Evolutionary conservation across 2,888 invertebrate species (phyloP).

Genomic region (Phyllotreta cruciferae): DNA sequence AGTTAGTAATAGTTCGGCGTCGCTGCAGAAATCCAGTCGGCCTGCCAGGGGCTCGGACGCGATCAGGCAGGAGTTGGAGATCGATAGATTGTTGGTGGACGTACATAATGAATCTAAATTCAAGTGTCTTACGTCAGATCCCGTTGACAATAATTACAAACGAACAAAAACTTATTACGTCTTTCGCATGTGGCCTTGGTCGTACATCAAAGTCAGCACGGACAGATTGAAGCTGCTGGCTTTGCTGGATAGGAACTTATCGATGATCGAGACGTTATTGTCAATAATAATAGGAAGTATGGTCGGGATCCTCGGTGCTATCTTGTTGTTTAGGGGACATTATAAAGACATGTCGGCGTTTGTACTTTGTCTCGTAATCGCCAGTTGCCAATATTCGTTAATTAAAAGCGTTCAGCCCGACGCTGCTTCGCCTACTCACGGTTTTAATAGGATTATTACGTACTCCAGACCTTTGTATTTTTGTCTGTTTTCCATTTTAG

Average conservation of each 20-base stretch:
- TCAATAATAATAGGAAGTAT: constrained; percentile 83
- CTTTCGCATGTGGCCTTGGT: constrained; percentile 71
- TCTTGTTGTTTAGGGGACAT: constrained; percentile 82
- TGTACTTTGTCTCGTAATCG: constrained; percentile 96
- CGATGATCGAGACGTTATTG: constrained; percentile 79
- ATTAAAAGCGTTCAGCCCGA: constrained; percentile 99
- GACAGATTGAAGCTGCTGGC: constrained; percentile 92
- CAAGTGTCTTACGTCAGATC: constrained; percentile 64
- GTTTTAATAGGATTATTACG: constrained; percentile 93
- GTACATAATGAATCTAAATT: constrained; percentile 51
- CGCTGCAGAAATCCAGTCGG: constrained; percentile 38
- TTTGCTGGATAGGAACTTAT: constrained; percentile 90
- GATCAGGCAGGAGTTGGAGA: constrained; percentile 22
- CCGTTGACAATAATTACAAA: constrained; percentile 49
- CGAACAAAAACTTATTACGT: constrained; percentile 71
- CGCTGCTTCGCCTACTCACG: constrained; percentile 97
- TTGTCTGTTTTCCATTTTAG: constrained; percentile 73
- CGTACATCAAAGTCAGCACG: constrained; percentile 82
- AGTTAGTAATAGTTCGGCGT: constrained; percentile 60
- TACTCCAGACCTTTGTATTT: constrained; percentile 95
- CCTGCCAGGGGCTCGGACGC: neutral
- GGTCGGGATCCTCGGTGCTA: constrained; percentile 86
- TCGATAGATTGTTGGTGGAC: constrained; percentile 18
- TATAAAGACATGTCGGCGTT: constrained; percentile 93
- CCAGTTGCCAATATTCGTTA: constrained; percentile 95